Evolutionary conservation across 2,797 vertebrate species (phyloP).

Genomic region (Phataginus tetradactyla): DNA sequence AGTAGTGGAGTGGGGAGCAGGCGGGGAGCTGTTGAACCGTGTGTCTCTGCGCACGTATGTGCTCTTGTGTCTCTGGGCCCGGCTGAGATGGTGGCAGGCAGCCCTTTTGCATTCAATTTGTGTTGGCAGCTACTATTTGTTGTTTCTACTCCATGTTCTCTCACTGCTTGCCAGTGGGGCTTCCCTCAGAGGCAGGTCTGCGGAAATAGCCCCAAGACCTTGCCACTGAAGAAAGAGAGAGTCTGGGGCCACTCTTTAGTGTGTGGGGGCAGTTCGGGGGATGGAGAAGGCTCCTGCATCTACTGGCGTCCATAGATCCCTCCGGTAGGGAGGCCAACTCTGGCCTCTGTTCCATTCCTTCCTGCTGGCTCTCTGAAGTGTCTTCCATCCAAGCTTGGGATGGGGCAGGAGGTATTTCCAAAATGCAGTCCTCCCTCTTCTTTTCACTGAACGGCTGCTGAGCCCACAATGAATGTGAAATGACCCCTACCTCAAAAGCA

Average conservation of each 20-base stretch:
- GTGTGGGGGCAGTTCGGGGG: neutral
- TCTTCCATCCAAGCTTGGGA: neutral
- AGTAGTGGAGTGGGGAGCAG: neutral
- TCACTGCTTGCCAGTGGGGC: constrained; percentile 14
- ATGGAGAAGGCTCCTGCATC: neutral
- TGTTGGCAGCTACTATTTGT: constrained; percentile 70
- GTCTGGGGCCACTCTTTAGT: neutral
- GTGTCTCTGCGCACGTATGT: constrained; percentile 75
- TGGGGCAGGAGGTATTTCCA: neutral
- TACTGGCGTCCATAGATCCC: neutral
- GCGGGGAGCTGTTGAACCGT: neutral
- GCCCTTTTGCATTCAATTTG: constrained; percentile 65
- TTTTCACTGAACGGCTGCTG: neutral
- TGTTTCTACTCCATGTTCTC: constrained; percentile 64
- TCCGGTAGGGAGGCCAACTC: neutral
- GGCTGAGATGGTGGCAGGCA: constrained; percentile 60
- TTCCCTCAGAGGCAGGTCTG: neutral
- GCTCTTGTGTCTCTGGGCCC: constrained; percentile 34
- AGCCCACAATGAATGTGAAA: neutral
- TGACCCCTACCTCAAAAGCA: neutral
- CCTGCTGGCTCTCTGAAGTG: neutral
- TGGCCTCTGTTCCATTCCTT: neutral
- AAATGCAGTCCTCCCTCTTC: neutral
- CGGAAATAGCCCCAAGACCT: neutral
- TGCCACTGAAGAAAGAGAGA: neutral